Evolutionary conservation across 2,888 invertebrate genomes (phyloP).

Genomic region (Heliconius sara): DNA sequence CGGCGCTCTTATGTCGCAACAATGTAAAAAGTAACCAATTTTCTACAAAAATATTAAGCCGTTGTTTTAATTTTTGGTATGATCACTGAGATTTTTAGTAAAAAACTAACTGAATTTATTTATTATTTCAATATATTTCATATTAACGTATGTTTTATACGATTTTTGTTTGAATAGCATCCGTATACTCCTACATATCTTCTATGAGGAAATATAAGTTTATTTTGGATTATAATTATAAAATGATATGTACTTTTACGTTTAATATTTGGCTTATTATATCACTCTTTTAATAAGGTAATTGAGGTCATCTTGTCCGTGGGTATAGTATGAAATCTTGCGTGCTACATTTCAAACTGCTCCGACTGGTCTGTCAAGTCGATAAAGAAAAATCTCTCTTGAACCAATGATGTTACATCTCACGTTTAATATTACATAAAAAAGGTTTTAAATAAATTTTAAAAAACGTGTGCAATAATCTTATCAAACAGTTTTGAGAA

Average conservation of each 20-base stretch:
- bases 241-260: not conserved
- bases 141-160: not conserved
- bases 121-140: no score
- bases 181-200: no score
- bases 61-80: not conserved
- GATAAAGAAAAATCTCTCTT: conserved; percentile 35
- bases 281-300: not conserved
- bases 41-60: not conserved
- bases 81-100: no score
- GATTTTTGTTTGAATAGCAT: not conserved
- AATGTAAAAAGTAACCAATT: not conserved
- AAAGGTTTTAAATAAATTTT: not conserved
- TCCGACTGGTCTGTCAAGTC: conserved; percentile 33
- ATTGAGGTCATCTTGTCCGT: not conserved
- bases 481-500: not conserved
- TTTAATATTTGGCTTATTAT: not conserved
- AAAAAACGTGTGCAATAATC: not conserved
- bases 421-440: not conserved
- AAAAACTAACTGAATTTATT: no score
- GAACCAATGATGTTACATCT: not conserved
- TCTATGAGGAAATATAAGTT: not conserved
- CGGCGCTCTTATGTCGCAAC: conserved; percentile 21
- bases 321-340: conserved; percentile 11
- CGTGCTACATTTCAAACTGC: conserved; percentile 36
- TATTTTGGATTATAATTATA: not conserved